phyloP scores from a whole-genome alignment of 2,113 vertebrate species.

The Oenanthe melanoleuca region DNA sequence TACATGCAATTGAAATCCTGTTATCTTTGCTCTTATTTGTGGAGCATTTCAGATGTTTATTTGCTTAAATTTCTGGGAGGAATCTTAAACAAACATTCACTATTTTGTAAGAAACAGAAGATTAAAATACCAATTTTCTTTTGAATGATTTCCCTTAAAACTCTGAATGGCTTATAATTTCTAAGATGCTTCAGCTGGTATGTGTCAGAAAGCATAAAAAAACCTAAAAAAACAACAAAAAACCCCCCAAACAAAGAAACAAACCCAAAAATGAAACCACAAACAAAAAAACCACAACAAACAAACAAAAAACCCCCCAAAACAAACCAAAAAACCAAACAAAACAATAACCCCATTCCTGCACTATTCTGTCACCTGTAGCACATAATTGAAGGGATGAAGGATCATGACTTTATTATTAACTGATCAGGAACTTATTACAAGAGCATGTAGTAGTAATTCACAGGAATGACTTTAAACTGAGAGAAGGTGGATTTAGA shows the following conservation, averaged over 20 bases:
- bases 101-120: background rate
- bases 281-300: no score
- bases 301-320: background rate
- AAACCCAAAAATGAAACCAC: background rate
- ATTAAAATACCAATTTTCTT: background rate
- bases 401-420: background rate
- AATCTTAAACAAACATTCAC: background rate
- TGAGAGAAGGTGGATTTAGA: background rate
- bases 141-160: background rate
- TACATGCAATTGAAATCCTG: background rate
- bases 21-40: background rate
- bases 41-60: background rate
- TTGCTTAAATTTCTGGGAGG: background rate
- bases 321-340: background rate
- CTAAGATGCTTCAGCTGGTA: background rate
- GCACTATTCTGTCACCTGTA: background rate
- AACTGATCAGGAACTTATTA: background rate
- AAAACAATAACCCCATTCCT: accelerated
- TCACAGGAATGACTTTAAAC: background rate
- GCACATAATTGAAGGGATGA: background rate
- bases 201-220: background rate
- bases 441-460: background rate
- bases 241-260: no score
- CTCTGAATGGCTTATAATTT: background rate
- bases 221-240: background rate